These are phyloP conservation scores for Odontomyia ornata DNA, from an alignment of 2,888 invertebrate genomes.

Conservation along the genomic window DNA sequence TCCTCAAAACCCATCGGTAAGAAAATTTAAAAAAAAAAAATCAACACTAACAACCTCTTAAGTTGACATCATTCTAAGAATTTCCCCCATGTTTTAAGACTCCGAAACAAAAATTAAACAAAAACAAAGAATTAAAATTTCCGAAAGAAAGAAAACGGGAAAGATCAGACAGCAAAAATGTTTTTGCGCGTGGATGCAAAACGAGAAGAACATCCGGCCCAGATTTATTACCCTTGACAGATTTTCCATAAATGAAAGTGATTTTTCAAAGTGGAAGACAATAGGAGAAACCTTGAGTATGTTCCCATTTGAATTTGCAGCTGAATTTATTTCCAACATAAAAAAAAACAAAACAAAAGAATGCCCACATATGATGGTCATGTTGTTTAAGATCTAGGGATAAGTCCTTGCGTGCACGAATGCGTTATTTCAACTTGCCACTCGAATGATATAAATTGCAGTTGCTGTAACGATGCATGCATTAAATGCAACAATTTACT, in stretches of 20 bases:
- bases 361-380: no score
- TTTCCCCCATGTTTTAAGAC: conserved; percentile 39
- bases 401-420: no score
- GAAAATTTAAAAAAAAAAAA: not conserved
- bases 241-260: conserved; percentile 31
- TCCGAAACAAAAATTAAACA: not conserved
- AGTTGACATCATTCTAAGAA: conserved; percentile 39
- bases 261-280: conserved; percentile 26
- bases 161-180: conserved; percentile 42
- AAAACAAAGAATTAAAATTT: not conserved
- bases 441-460: no score
- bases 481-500: no score
- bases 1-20: not conserved
- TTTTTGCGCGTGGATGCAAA: conserved; percentile 42
- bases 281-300: not conserved
- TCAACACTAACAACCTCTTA: conserved; percentile 31
- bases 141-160: not conserved
- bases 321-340: not conserved
- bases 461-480: no score
- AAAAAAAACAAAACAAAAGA: no score
- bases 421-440: no score
- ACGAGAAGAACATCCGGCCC: conserved; percentile 40
- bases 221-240: conserved; percentile 36
- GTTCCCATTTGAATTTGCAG: not conserved
- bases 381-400: no score